phyloP scores from a whole-genome alignment of 1,140 invertebrate species.

The Rhysida immarginata region DNA sequence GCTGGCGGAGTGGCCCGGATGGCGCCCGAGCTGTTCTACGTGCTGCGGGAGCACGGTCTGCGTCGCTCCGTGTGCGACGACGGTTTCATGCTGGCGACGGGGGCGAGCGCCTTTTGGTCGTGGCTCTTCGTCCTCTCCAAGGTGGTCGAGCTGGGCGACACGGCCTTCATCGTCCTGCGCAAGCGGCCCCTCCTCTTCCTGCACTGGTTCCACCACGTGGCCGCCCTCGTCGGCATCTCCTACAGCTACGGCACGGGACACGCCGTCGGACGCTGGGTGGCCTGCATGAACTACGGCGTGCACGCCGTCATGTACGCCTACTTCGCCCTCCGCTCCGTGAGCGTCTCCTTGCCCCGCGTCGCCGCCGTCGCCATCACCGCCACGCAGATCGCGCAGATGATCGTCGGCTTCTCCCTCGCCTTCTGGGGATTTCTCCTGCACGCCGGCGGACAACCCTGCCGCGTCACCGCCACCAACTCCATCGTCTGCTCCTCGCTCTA shows the following conservation, averaged over 20 bases:
- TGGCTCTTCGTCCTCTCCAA: constrained; percentile 35
- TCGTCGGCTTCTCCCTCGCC: too few relatives aligned
- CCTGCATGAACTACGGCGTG: background rate
- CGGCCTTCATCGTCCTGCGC: constrained; percentile 40
- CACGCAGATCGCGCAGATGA: background rate
- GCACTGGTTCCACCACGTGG: constrained; percentile 42
- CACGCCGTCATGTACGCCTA: background rate
- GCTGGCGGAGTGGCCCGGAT: background rate
- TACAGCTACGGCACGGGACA: background rate
- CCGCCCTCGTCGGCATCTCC: background rate
- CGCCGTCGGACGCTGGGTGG: background rate
- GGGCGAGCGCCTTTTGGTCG: constrained; percentile 37
- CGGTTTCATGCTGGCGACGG: constrained; percentile 17
- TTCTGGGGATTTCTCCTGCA: too few relatives aligned
- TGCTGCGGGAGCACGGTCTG: background rate
- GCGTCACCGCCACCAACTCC: too few relatives aligned
- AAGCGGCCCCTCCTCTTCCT: constrained; percentile 43
- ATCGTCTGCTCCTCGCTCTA: too few relatives aligned
- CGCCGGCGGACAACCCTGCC: too few relatives aligned
- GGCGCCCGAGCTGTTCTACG: background rate
- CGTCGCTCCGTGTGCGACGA: background rate
- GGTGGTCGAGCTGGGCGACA: constrained; percentile 40
- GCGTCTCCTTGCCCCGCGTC: background rate
- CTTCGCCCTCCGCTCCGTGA: background rate
- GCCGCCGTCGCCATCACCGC: background rate